Conservation (phyloP, 2,113 vertebrate genomes). For the Prunella himalayana region DNA sequence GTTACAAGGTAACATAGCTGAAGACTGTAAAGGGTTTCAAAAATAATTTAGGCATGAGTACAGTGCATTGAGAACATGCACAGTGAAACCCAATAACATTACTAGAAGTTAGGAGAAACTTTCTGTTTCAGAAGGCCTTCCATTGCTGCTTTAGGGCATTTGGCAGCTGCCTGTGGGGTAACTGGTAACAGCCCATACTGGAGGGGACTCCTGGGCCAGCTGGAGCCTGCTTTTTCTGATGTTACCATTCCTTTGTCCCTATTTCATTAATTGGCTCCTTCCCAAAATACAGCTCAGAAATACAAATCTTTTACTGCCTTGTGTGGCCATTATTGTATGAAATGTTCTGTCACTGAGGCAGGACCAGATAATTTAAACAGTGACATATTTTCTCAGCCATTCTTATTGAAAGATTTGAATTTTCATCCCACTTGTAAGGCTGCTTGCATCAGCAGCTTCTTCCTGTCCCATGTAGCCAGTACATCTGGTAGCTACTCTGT, state of each 20-base stretch:
- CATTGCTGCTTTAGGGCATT: not conserved
- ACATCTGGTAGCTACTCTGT: not conserved
- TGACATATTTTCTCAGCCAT: not conserved
- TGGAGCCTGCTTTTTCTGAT: not conserved
- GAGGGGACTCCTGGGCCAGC: not conserved
- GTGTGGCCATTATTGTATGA: not conserved
- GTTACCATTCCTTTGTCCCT: not conserved
- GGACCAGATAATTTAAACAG: not conserved
- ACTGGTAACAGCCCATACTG: not conserved
- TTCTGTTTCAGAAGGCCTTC: not conserved
- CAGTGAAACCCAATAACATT: not conserved
- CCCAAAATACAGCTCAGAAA: not conserved
- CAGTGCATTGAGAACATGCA: not conserved
- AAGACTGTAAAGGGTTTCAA: not conserved
- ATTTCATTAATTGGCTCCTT: not conserved
- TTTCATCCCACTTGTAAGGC: not conserved
- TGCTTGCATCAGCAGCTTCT: not conserved
- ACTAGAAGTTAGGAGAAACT: not conserved
- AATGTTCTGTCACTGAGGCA: not conserved
- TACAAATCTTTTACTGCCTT: not conserved
- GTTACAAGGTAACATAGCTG: not conserved
- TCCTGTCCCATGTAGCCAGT: not conserved
- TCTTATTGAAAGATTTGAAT: not conserved
- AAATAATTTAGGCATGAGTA: not conserved
- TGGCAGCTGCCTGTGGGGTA: not conserved